Evolutionary conservation across 2,888 invertebrate genomes (phyloP).

Genomic region (Koerneria pararmatus): DNA sequence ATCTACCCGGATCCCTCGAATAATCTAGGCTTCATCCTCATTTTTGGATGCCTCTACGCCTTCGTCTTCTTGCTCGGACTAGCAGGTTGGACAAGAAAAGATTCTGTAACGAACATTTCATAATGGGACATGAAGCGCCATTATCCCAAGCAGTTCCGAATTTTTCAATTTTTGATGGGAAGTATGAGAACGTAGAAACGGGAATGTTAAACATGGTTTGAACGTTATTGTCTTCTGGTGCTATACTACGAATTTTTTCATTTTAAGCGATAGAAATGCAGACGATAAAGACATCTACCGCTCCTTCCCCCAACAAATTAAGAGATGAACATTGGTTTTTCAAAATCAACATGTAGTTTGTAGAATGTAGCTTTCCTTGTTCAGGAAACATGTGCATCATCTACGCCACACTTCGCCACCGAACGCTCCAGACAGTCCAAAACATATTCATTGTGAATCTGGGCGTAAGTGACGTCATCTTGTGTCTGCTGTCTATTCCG

Average conservation of each 20-base stretch:
- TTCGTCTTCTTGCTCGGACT: constrained; percentile 37
- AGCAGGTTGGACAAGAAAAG: constrained; percentile 26
- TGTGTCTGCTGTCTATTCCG: constrained; percentile 87
- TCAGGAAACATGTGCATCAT: constrained; percentile 29
- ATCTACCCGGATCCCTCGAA: constrained; percentile 32
- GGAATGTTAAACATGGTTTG: background rate
- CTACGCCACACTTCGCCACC: constrained; percentile 32
- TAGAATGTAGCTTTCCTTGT: background rate
- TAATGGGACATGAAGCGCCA: no score
- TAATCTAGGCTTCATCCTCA: constrained; percentile 28
- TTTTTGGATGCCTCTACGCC: constrained; percentile 30
- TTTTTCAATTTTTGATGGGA: no score
- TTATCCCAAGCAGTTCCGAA: no score
- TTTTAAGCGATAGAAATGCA: background rate
- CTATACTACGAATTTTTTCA: background rate
- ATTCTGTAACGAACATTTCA: background rate
- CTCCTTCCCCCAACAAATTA: background rate
- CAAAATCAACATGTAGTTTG: background rate
- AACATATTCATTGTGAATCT: constrained; percentile 93
- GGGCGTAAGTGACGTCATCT: constrained; percentile 69
- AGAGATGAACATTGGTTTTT: no score
- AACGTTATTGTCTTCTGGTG: background rate
- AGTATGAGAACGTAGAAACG: no score
- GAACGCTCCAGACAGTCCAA: constrained; percentile 45
- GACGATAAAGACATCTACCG: background rate